These are phyloP conservation scores for Melanostoma scalare DNA, from an alignment of 2,888 invertebrate genomes.

Conservation along the genomic window DNA sequence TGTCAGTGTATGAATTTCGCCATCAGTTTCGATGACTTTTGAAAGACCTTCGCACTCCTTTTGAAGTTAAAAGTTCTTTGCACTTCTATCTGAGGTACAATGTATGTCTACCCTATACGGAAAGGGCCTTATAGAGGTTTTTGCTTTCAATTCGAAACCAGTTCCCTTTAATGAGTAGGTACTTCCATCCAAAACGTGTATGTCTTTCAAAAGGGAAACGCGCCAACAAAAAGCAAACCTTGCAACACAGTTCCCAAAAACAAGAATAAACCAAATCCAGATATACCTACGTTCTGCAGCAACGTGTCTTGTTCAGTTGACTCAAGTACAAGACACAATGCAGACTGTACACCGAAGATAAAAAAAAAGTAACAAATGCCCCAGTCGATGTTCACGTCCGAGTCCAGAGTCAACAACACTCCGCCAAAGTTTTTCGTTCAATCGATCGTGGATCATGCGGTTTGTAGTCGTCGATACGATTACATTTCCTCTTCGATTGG, in stretches of 20 bases:
- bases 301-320: slow-evolving; percentile 35
- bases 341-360: background rate
- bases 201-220: slow-evolving; percentile 11
- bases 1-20: too few relatives aligned
- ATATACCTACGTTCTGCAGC: background rate
- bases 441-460: background rate
- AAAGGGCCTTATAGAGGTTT: background rate
- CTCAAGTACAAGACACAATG: slow-evolving; percentile 39
- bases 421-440: background rate
- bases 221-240: background rate
- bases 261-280: slow-evolving; percentile 22
- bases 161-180: slow-evolving; percentile 37
- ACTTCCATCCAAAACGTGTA: slow-evolving; percentile 35
- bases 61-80: too few relatives aligned
- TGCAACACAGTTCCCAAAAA: background rate
- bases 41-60: too few relatives aligned
- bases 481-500: background rate
- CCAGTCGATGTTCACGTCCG: background rate
- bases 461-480: background rate
- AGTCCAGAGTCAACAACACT: background rate
- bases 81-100: too few relatives aligned
- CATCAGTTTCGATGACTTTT: too few relatives aligned
- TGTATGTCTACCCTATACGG: background rate
- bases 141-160: slow-evolving; percentile 20
- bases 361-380: background rate